Conservation (phyloP, 1,140 invertebrate species). For the Lepidotrigona ventralis region DNA sequence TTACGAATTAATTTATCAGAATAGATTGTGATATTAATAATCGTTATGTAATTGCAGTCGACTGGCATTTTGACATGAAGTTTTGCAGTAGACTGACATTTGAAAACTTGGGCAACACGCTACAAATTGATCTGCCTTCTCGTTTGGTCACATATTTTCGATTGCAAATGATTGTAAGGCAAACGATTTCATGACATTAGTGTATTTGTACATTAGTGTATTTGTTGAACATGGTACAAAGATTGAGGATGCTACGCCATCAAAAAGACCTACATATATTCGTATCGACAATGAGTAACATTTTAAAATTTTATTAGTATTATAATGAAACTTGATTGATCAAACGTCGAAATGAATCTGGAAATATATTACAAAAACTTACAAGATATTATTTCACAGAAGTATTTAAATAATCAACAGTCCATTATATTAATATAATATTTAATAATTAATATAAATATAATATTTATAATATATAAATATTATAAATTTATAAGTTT, state of each 20-base stretch:
- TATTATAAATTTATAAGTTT: no score
- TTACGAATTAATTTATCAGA: background rate
- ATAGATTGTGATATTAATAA: background rate
- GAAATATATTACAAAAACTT: background rate
- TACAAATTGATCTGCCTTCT: background rate
- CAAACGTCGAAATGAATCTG: background rate
- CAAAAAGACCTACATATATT: no score
- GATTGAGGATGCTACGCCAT: background rate
- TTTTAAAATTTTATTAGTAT: background rate
- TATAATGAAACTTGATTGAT: background rate
- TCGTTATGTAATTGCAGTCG: background rate
- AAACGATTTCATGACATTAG: no score
- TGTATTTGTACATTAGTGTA: background rate
- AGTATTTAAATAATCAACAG: no score
- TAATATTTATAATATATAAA: no score
- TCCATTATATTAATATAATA: no score
- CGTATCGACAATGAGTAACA: background rate
- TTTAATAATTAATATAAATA: no score
- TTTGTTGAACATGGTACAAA: background rate
- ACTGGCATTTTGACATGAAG: background rate
- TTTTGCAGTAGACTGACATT: background rate
- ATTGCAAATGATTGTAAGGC: background rate
- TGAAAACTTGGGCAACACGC: background rate
- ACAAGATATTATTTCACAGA: background rate
- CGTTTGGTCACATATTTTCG: background rate